Evolutionary conservation across 2,888 invertebrate species (phyloP), one percentile per base, ranked within the genome.

Genomic region (Vandiemenella viatica): DNA sequence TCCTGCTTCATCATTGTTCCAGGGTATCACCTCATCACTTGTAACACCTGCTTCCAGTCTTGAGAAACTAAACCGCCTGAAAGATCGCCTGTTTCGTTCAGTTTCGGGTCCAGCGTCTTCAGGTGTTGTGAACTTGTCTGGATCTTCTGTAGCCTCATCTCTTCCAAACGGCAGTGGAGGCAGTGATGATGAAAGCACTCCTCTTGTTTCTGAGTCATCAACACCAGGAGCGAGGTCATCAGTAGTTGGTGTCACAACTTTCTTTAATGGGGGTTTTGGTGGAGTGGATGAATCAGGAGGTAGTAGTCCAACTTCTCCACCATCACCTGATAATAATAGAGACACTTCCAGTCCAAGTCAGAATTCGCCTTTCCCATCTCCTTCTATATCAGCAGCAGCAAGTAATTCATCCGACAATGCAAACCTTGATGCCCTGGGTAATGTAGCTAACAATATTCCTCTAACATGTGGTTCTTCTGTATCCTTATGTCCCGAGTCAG

Each of bases 121-220:
- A 10, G 10, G 21, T 17, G 37, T 16, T 20, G 19, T 16, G 6
- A 37, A 20, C 6, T 10, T 45, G 45, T 17, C 17, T 13, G 49
- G 37, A 5, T 18, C 13, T 43, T 32, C 26, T 19, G 8, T 38
- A 8, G 38, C 16, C 17, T 8, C 17, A 4, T 10, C 38, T 10
- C 7, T n/a, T n/a, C 8, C 8, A 5, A 55, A 43, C 38, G 37
- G 44, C 21, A 54, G 57, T 26, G 55, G 61, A 37, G 64, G 65
- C 53, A 72, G 75, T 61, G 80, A 80, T 61, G 80, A 80, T 62
- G 83, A 83, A 60, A 76, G 76, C 56, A 79, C 81, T 2, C 80
- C 80, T 49, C 69, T 82, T 51, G 78, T 82, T 6, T 70, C 71
- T 7, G 68, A 69, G 52, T 58, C 66, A 48, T 64, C 67, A 5